Evolutionary conservation across 2,797 vertebrate species (phyloP).

Genomic region (Leucoraja ocellata): DNA sequence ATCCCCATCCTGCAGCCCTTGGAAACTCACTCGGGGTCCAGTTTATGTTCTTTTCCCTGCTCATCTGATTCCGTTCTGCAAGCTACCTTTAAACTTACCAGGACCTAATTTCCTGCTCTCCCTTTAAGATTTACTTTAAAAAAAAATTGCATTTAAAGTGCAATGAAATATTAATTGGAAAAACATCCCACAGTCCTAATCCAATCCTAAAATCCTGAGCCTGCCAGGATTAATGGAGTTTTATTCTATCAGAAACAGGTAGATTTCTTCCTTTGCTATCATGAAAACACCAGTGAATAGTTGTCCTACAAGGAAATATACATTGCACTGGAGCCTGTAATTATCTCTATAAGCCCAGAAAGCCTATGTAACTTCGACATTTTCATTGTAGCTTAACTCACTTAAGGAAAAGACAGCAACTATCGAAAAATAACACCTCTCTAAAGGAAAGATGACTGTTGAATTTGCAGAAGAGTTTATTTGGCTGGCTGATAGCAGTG

Average conservation of each 20-base stretch:
- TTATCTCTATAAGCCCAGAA: neutral
- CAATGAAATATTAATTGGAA: too few relatives aligned
- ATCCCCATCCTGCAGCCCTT: too few relatives aligned
- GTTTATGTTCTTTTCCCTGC: too few relatives aligned
- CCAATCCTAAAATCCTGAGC: too few relatives aligned
- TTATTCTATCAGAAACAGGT: neutral
- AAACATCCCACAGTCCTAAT: too few relatives aligned
- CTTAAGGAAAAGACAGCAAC: neutral
- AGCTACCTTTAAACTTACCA: too few relatives aligned
- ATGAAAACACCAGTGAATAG: neutral
- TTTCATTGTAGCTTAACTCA: neutral
- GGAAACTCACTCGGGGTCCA: too few relatives aligned
- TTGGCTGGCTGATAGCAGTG: conserved; percentile 20
- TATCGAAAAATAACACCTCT: neutral
- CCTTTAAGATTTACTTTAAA: too few relatives aligned
- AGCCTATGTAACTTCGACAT: neutral
- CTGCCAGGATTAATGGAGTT: too few relatives aligned
- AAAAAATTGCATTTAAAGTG: too few relatives aligned
- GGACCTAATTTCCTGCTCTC: too few relatives aligned
- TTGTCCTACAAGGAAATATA: neutral
- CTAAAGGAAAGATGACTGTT: neutral
- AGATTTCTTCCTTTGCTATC: neutral
- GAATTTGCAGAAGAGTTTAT: conserved; percentile 7
- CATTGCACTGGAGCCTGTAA: neutral
- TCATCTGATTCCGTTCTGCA: too few relatives aligned